phyloP scores from a whole-genome alignment of 1,140 invertebrate species.

The Caerostris darwini region DNA sequence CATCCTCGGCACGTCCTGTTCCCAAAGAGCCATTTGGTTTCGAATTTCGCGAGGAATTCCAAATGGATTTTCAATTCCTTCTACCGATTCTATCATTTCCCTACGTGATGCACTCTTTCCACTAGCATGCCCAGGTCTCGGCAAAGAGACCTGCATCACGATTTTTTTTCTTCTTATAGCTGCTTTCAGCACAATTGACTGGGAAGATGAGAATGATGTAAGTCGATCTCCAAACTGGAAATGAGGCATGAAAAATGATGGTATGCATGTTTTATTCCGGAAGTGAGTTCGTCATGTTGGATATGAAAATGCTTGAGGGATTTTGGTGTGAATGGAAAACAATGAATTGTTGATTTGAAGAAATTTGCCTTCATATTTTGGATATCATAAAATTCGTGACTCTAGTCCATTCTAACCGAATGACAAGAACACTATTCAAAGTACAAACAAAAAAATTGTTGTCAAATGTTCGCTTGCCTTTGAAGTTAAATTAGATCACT shows the following conservation, averaged over 20 bases:
- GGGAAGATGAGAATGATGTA: background rate
- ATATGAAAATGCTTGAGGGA: no score
- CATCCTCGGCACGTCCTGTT: slow-evolving; percentile 13
- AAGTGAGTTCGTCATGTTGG: background rate
- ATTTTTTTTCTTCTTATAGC: background rate
- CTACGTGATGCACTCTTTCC: slow-evolving; percentile 31
- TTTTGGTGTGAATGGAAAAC: no score
- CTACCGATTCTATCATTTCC: slow-evolving; percentile 34
- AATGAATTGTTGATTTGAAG: no score
- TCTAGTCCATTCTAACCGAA: no score
- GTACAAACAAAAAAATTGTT: no score
- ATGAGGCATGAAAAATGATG: no score
- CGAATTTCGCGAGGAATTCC: slow-evolving; percentile 37
- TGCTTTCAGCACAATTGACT: background rate
- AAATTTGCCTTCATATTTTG: no score
- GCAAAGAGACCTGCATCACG: background rate
- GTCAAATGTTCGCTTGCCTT: no score
- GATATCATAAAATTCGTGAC: no score
- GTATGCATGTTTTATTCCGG: background rate
- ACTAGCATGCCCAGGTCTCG: background rate
- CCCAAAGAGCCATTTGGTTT: slow-evolving; percentile 44
- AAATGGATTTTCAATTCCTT: slow-evolving; percentile 18
- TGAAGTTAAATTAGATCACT: no score
- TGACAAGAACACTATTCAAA: no score
- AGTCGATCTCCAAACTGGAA: background rate